Percentiles rank a stretch among this genome's conserved stretches.
Evolutionary conservation across 2,888 invertebrate species (phyloP).

Genomic region (Conchocele bisecta): DNA sequence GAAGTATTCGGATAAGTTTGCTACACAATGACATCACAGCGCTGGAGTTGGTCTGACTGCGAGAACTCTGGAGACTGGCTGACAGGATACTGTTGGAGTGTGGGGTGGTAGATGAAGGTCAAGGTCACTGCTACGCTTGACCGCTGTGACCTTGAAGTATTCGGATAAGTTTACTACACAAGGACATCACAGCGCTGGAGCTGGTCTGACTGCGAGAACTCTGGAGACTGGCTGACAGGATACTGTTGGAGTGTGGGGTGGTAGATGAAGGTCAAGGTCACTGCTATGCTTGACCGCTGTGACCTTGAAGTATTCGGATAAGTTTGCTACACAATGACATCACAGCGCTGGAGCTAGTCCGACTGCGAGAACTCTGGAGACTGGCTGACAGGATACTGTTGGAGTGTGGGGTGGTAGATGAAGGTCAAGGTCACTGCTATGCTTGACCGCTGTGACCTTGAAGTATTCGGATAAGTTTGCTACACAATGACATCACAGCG

Average conservation of each 20-base stretch:
- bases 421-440: slow-evolving; percentile 72
- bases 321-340: slow-evolving; percentile 76
- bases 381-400: slow-evolving; percentile 63
- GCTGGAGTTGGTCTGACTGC: slow-evolving; percentile 44
- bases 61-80: too few species aligned
- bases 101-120: slow-evolving; percentile 58
- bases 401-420: slow-evolving; percentile 65
- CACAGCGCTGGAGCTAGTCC: slow-evolving; percentile 65
- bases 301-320: slow-evolving; percentile 70
- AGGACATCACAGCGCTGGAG: slow-evolving; percentile 68
- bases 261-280: slow-evolving; percentile 70
- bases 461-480: slow-evolving; percentile 73
- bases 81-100: slow-evolving; percentile 44
- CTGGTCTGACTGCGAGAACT: too few species aligned
- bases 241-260: slow-evolving; percentile 63
- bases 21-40: slow-evolving; percentile 70
- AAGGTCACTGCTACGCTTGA: too few species aligned
- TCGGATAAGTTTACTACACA: slow-evolving; percentile 75
- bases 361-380: slow-evolving; percentile 67
- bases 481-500: slow-evolving; percentile 75
- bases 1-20: slow-evolving; percentile 70
- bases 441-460: slow-evolving; percentile 64
- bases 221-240: slow-evolving; percentile 62
- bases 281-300: too few species aligned
- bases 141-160: slow-evolving; percentile 73